Evolutionary conservation across 1,140 invertebrate genomes (phyloP).

Genomic region (Chelonus insularis): DNA sequence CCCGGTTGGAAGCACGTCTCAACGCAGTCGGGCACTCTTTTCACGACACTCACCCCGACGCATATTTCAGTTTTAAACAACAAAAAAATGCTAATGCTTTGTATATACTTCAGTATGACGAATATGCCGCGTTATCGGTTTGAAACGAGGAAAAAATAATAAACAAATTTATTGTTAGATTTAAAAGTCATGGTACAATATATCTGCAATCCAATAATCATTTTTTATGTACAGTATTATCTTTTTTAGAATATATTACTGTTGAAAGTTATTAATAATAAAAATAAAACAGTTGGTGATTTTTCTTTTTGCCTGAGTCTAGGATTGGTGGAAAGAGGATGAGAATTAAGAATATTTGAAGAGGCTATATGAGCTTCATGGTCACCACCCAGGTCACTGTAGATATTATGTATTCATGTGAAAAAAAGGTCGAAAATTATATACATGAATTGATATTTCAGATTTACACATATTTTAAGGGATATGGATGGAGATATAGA

Average conservation of each 20-base stretch:
- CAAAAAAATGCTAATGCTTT: conserved; percentile 58
- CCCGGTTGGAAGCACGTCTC: conserved; percentile 38
- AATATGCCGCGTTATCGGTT: conserved; percentile 48
- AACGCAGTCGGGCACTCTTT: conserved; percentile 33
- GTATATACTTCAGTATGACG: not conserved
- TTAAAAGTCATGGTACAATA: conserved; percentile 44
- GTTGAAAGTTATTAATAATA: conserved; percentile 36
- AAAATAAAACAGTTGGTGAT: conserved; percentile 23
- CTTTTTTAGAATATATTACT: no score
- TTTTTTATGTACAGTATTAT: no score
- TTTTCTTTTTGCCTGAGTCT: no score
- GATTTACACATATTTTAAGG: not conserved
- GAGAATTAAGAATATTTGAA: no score
- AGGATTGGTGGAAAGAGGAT: no score
- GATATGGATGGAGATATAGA: not conserved
- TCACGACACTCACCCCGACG: conserved; percentile 30
- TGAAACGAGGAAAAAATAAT: conserved; percentile 14
- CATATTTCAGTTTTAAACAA: conserved; percentile 62
- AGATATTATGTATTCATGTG: conserved; percentile 38
- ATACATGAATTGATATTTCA: conserved; percentile 28
- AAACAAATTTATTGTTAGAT: not conserved
- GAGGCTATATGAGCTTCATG: conserved; percentile 28
- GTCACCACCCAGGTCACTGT: conserved; percentile 26
- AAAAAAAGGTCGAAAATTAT: conserved; percentile 41
- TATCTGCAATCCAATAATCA: no score